Conservation (phyloP, 1,140 invertebrate species). For the Riptortus pedestris region DNA sequence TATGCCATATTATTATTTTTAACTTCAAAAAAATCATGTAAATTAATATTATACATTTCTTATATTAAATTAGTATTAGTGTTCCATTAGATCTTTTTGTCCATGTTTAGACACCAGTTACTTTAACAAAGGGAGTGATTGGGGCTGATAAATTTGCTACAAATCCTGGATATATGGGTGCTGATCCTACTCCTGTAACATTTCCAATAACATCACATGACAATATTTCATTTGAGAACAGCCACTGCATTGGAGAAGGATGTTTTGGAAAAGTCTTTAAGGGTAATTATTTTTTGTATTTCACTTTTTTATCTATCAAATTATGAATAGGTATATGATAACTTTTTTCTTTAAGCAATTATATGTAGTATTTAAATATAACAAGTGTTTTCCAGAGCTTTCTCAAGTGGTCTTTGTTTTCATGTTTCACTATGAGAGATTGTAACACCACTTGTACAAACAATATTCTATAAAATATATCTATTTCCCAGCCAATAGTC, state of each 20-base stretch:
- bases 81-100: not conserved
- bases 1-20: too few species aligned
- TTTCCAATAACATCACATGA: slow-evolving; percentile 46
- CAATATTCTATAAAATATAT: too few species aligned
- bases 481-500: too few species aligned
- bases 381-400: too few species aligned
- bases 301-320: not conserved
- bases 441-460: too few species aligned
- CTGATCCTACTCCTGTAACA: slow-evolving; percentile 37
- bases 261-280: slow-evolving; percentile 84
- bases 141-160: slow-evolving; percentile 60
- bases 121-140: slow-evolving; percentile 48
- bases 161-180: slow-evolving; percentile 56
- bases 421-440: too few species aligned
- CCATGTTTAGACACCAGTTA: slow-evolving; percentile 39
- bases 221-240: slow-evolving; percentile 52
- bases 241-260: slow-evolving; percentile 76
- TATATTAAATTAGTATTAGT: slow-evolving; percentile 18
- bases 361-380: too few species aligned
- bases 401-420: too few species aligned
- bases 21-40: too few species aligned
- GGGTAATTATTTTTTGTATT: slow-evolving; percentile 9
- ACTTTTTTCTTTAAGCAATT: too few species aligned
- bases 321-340: too few species aligned
- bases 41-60: not conserved